Conservation (phyloP, 2,888 invertebrate genomes). For the Incurvaria masculella region DNA sequence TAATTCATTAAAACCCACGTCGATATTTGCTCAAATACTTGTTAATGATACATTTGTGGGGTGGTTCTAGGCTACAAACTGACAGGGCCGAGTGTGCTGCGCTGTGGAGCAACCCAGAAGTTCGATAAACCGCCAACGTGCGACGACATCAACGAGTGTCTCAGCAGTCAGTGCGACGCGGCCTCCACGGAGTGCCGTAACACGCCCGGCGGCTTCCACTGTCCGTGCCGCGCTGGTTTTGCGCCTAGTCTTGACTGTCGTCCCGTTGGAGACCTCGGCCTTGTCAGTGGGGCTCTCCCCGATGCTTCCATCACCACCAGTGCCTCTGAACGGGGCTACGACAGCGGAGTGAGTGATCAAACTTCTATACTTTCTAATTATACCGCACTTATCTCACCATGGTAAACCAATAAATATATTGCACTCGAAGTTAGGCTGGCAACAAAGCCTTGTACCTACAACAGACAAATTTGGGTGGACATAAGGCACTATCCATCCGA, state of each 20-base stretch:
- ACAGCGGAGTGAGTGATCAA: slow-evolving; percentile 64
- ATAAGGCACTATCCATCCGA: no score
- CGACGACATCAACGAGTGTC: slow-evolving; percentile 90
- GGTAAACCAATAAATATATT: no score
- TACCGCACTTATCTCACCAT: no score
- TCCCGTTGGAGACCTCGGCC: slow-evolving; percentile 85
- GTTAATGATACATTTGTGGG: no score
- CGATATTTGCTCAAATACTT: no score
- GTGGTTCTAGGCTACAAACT: slow-evolving; percentile 70
- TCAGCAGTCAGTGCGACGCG: slow-evolving; percentile 83
- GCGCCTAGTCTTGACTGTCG: slow-evolving; percentile 83
- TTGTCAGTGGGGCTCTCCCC: slow-evolving; percentile 85
- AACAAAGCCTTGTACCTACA: no score
- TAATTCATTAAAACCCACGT: no score
- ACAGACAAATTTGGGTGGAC: no score
- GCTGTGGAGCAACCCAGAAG: slow-evolving; percentile 79
- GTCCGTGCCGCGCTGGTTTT: slow-evolving; percentile 83
- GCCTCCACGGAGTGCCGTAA: slow-evolving; percentile 91
- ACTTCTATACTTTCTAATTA: no score
- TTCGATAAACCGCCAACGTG: slow-evolving; percentile 85
- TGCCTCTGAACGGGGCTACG: slow-evolving; percentile 75
- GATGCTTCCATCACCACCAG: slow-evolving; percentile 88
- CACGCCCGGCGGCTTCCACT: slow-evolving; percentile 83
- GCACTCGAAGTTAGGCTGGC: no score
- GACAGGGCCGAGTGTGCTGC: slow-evolving; percentile 77